Evolutionary conservation across 2,797 vertebrate genomes (phyloP).

Genomic region (Florisuga fusca): DNA sequence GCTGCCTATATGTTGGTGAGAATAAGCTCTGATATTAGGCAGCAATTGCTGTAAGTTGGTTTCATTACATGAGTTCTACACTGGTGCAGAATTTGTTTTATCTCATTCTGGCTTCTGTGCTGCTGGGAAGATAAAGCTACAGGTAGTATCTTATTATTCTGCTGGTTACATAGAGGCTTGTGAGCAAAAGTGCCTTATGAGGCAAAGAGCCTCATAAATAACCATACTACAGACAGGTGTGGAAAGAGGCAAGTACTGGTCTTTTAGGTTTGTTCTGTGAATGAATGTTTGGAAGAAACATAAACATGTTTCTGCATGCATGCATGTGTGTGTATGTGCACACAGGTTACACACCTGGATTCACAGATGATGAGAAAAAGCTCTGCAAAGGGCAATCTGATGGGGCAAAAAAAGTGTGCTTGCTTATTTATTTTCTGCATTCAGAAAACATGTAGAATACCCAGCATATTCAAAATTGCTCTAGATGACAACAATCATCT

Average conservation of each 20-base stretch:
- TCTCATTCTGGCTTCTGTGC: not conserved
- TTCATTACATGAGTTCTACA: not conserved
- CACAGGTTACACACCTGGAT: not conserved
- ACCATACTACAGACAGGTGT: not conserved
- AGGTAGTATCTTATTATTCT: not conserved
- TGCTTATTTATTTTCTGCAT: not conserved
- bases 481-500: not conserved
- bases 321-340: not conserved
- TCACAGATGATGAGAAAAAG: not conserved
- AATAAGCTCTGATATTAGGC: not conserved
- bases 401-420: not conserved
- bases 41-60: not conserved
- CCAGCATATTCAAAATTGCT: not conserved
- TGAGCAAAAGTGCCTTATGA: not conserved
- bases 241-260: not conserved
- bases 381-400: not conserved
- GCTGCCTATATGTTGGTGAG: not conserved
- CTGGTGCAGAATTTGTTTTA: not conserved
- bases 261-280: not conserved
- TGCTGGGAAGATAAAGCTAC: not conserved
- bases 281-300: not conserved
- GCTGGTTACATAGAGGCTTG: not conserved
- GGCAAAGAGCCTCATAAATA: not conserved
- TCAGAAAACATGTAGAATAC: not conserved
- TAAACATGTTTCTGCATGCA: not conserved